Conservation (phyloP, 2,797 vertebrate species). For the Galagoides demidoff region DNA sequence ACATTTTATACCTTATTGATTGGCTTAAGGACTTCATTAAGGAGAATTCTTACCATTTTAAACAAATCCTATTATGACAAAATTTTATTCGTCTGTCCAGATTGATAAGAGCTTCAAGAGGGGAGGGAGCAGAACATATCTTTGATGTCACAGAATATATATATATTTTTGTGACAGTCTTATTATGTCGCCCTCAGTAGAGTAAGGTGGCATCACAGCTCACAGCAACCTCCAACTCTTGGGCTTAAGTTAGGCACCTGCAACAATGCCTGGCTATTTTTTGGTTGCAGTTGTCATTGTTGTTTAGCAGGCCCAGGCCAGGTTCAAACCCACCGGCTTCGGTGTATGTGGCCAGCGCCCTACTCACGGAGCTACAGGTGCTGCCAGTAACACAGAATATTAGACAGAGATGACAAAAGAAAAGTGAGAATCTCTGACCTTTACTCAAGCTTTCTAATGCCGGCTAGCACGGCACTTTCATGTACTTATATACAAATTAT, state of each 20-base stretch:
- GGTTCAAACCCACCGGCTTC: no score
- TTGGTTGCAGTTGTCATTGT: no score
- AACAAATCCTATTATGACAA: slow-evolving; percentile 37
- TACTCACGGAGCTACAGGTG: no score
- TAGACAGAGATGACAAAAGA: not conserved
- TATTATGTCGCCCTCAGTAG: no score
- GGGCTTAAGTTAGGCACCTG: no score
- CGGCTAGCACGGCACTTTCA: not conserved
- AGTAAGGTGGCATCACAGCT: no score
- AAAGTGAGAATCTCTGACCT: not conserved
- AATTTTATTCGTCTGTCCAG: not conserved
- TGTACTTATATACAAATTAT: not conserved
- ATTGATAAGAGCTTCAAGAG: not conserved
- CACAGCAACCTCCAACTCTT: no score
- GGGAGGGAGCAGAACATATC: not conserved
- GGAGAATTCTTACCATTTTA: slow-evolving; percentile 19
- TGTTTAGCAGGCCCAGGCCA: no score
- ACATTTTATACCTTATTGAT: not conserved
- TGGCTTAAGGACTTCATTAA: slow-evolving; percentile 3
- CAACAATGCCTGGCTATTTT: no score
- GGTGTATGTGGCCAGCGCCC: no score
- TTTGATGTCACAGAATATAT: not conserved
- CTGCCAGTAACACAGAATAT: not conserved
- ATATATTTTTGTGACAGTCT: no score
- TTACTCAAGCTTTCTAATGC: not conserved